phyloP scores from a whole-genome alignment of 2,888 invertebrate species.

The Galeopsomyia nigrocyanea region DNA sequence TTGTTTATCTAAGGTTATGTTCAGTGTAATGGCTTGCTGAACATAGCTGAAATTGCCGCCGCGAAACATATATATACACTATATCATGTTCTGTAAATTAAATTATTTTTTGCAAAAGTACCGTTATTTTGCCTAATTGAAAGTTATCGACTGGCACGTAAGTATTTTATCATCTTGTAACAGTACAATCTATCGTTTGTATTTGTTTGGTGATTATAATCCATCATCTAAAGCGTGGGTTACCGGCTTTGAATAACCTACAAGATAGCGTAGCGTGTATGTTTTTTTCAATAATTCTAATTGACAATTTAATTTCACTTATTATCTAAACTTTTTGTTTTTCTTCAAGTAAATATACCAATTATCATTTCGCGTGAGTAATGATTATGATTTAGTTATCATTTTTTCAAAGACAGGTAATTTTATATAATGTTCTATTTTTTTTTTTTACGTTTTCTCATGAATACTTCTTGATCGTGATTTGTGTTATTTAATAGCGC shows the following conservation, averaged over 20 bases:
- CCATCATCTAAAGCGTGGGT: not conserved
- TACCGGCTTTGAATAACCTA: constrained; percentile 41
- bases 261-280: not conserved
- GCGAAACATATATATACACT: constrained; percentile 7
- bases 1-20: no score
- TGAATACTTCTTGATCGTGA: no score
- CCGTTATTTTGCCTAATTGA: not conserved
- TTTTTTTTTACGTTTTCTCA: no score
- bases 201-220: not conserved
- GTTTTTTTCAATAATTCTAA: not conserved
- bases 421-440: not conserved
- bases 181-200: not conserved
- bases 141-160: constrained; percentile 6
- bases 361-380: no score
- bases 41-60: constrained; percentile 19
- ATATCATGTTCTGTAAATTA: constrained; percentile 23
- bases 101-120: constrained; percentile 23
- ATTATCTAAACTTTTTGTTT: not conserved
- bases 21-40: not conserved
- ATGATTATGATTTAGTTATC: not conserved
- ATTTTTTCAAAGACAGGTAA: not conserved
- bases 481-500: no score
- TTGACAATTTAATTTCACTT: not conserved
- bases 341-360: not conserved
- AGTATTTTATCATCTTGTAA: not conserved